Base-by-base conservation (phyloP, 2,797 vertebrate species). In the Varecia variegata region DNA sequence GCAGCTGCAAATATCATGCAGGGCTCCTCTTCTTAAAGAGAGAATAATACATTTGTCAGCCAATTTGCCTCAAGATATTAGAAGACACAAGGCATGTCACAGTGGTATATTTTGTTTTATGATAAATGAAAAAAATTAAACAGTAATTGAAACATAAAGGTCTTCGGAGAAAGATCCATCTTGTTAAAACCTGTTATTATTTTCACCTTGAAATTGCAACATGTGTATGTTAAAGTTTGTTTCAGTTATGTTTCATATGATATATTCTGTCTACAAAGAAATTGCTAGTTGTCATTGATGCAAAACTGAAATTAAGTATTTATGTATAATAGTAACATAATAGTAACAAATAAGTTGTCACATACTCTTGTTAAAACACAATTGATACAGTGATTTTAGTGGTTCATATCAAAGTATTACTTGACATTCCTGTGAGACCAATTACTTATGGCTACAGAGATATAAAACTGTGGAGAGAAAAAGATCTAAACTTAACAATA, bases 11-110 rank as follows among this genome's bases (percentile, higher is more conserved):
- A 56, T 7, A 71, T 21, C 20, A 65, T 52, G 21, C n/a, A 18
- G 5, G 11, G 32, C 30, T 65, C 6, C 52, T 92, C 32, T 45
- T 73, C 27, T 94, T 89, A 65, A 80, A 9, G 27, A 50, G 58
- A 84, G 52, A 93, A 92, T 82, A 94, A 94, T 68, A 65, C 13
- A 71, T 93, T 81, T 92, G 85, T 94, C 93, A 88, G 25, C n/a
- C 40, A 56, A 17, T 35, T 92, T 82, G n/a, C 76, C 88, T 95
- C 73, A 62, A 68, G 73, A 70, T 50, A 96, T 85, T 74, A 90
- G 67, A 85, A 90, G 11, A 74, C 65, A 96, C 81, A 92, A 95
- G 90, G 38, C 54, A 71, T 62, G 56, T 50, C 84, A 77, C 30
- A 10, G 21, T 77, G 23, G 38, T 90, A 18, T 94, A 71, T 95